Conservation (phyloP, 2,888 invertebrate genomes). For the Acrobasis repandana region DNA sequence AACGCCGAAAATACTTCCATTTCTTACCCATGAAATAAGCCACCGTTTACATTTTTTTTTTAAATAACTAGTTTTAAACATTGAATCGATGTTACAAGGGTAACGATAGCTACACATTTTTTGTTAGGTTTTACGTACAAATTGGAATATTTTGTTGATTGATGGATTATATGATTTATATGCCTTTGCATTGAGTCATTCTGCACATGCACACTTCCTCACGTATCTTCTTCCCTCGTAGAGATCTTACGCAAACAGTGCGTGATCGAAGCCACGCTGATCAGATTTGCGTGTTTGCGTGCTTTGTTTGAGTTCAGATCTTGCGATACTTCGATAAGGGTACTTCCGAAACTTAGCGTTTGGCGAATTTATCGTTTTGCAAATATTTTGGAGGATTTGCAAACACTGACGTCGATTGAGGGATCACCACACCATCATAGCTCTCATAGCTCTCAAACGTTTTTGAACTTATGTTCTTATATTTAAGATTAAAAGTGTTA, state of each 20-base stretch:
- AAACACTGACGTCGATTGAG: not conserved
- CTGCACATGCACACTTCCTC: not conserved
- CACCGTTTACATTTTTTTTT: too few species aligned
- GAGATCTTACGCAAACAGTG: constrained; percentile 51
- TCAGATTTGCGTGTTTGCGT: constrained; percentile 37
- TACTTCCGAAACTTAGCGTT: constrained; percentile 6
- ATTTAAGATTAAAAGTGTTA: too few species aligned
- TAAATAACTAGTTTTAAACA: too few species aligned
- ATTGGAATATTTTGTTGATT: not conserved
- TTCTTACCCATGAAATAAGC: too few species aligned
- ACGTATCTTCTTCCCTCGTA: constrained; percentile 24
- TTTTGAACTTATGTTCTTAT: too few species aligned
- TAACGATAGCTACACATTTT: too few species aligned
- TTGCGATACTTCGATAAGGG: constrained; percentile 19
- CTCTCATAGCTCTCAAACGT: too few species aligned
- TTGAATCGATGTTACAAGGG: too few species aligned
- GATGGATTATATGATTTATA: not conserved
- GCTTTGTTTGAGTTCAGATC: constrained; percentile 32
- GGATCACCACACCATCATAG: not conserved
- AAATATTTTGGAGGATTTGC: not conserved
- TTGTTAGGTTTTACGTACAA: too few species aligned
- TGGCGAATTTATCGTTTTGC: constrained; percentile 4
- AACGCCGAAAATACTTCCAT: too few species aligned
- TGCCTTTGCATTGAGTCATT: not conserved
- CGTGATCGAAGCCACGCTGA: constrained; percentile 49